Percentiles rank a stretch among this genome's conserved stretches.
Conservation (phyloP, 1,140 invertebrate genomes). For the Drosophila tristis region DNA sequence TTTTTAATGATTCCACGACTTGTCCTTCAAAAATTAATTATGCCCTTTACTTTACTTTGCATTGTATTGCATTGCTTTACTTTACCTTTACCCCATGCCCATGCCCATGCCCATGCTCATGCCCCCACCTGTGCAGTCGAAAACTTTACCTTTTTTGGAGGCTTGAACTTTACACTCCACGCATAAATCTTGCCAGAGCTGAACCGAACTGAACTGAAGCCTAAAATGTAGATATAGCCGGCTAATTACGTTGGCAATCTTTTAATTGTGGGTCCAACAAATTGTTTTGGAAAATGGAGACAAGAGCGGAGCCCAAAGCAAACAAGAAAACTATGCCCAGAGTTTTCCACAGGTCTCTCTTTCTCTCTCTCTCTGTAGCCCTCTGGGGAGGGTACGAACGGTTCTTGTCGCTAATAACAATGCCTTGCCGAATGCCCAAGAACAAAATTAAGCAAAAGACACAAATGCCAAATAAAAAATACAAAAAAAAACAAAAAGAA, state of each 20-base stretch:
- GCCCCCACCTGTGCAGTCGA: no score
- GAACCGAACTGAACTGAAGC: not conserved
- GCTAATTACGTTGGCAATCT: slow-evolving; percentile 71
- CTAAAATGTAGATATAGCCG: not conserved
- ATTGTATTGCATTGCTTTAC: not conserved
- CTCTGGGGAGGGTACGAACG: slow-evolving; percentile 51
- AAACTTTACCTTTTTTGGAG: slow-evolving; percentile 11
- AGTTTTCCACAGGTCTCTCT: slow-evolving; percentile 15
- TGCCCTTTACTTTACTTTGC: slow-evolving; percentile 38
- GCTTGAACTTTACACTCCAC: slow-evolving; percentile 44
- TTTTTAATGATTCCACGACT: slow-evolving; percentile 48
- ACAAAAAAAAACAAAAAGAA: slow-evolving; percentile 50
- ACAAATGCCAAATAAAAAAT: slow-evolving; percentile 51
- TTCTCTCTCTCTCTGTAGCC: not conserved
- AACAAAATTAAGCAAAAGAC: slow-evolving; percentile 61
- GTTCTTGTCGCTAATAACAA: slow-evolving; percentile 77
- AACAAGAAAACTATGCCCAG: slow-evolving; percentile 34
- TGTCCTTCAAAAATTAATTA: slow-evolving; percentile 55
- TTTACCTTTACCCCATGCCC: not conserved
- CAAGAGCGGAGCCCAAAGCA: slow-evolving; percentile 38
- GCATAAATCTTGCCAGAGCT: slow-evolving; percentile 49
- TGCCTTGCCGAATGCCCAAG: slow-evolving; percentile 48
- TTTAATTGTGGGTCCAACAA: slow-evolving; percentile 65
- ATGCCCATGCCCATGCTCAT: no score
- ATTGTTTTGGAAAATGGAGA: slow-evolving; percentile 55